Evolutionary conservation across 2,888 invertebrate species (phyloP).

Genomic region (Ormyrus nitidulus): DNA sequence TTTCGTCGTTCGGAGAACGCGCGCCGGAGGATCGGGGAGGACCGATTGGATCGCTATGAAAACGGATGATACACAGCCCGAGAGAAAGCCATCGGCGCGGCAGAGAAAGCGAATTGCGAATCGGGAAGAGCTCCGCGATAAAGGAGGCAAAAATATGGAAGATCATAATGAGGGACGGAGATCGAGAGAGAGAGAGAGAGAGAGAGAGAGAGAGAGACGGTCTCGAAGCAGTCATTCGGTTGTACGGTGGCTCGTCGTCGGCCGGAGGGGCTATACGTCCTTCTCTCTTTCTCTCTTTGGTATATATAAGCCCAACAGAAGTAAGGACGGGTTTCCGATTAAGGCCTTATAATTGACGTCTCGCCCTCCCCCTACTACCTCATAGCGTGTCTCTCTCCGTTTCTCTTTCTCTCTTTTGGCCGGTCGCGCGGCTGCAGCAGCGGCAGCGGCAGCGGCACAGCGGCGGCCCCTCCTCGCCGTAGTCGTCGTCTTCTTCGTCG

Average conservation of each 20-base stretch:
- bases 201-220: neutral
- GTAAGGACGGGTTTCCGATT: conserved; percentile 75
- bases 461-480: conserved; percentile 4
- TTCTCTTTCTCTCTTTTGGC: conserved; percentile 53
- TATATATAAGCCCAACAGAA: conserved; percentile 69
- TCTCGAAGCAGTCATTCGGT: conserved; percentile 9
- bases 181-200: neutral
- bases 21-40: neutral
- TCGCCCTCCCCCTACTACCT: conserved; percentile 63
- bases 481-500: neutral
- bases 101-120: conserved; percentile 37
- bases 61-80: neutral
- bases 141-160: conserved; percentile 35
- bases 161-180: conserved; percentile 37
- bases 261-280: conserved; percentile 17
- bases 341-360: conserved; percentile 75
- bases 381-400: conserved; percentile 21
- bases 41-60: neutral
- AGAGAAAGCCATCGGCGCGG: neutral
- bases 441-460: no score
- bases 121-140: conserved; percentile 14
- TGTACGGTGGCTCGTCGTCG: neutral
- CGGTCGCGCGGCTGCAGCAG: neutral
- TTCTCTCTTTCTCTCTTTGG: conserved; percentile 52
- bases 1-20: neutral